Evolutionary conservation across 2,113 vertebrate species (phyloP), one percentile per base, ranked within the genome.

Genomic region (Peucedramus taeniatus): DNA sequence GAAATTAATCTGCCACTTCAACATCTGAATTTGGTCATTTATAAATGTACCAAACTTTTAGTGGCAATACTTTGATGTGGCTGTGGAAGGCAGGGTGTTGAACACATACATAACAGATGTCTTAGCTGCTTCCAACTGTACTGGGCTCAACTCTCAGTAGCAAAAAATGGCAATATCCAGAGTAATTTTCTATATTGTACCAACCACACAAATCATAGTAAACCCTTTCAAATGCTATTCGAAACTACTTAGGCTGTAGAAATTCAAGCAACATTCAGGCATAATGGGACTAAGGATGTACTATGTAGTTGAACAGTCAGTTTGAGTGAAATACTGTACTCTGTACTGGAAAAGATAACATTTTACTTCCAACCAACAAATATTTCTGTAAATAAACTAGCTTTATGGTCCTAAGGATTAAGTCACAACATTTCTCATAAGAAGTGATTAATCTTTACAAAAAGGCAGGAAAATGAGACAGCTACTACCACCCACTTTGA

Each of bases 391-490:
- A 98, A 97, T 75, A 94, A 93, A 94, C 81, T 60, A 90, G 53
- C 94, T 97, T 81, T 90, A 91, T 97, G 83, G 92, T 96, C 96
- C 87, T 93, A 84, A 95, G 95, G 84, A 93, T 35, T 95, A 97
- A 97, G 97, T 97, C 95, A 97, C 77, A 97, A 91, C 96, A 90
- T 92, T 98, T 97, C 96, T 98, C 94, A 97, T 97, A 95, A 98
- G 94, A 96, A 92, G 95, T 98, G 96, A 98, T 97, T 98, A 97
- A 98, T 97, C 95, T 98, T 98, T 97, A 98, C 89, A 79, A 97
- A 97, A 95, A 98, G 96, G 92, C 96, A 97, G 95, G 96, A 97
- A 96, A 96, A 97, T 92, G 97, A 98, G 93, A 97, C 93, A 97
- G 83, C 71, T 80, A 90, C 80, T 96, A 72, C 97, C 98, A 51